Evolutionary conservation across 2,888 invertebrate genomes (phyloP).

Genomic region (Xylocampa areola): DNA sequence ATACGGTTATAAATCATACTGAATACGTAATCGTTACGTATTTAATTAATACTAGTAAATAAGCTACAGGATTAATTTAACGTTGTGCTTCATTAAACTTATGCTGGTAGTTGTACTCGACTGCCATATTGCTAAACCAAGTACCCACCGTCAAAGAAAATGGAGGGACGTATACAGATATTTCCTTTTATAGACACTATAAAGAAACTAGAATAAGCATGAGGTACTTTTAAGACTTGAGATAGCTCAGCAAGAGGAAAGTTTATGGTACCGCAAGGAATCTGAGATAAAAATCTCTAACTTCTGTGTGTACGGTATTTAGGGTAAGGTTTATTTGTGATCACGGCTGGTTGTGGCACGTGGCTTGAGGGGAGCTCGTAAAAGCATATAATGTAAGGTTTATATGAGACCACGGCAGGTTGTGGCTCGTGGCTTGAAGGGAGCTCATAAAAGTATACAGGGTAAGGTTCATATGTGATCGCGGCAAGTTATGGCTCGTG

Average conservation of each 20-base stretch:
- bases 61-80: constrained; percentile 22
- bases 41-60: constrained; percentile 16
- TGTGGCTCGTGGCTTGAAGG: too few relatives aligned
- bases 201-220: constrained; percentile 50
- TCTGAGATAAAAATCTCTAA: constrained; percentile 31
- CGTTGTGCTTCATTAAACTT: constrained; percentile 24
- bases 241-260: constrained; percentile 42
- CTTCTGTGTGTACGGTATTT: neutral
- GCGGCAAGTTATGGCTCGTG: too few relatives aligned
- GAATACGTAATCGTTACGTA: constrained; percentile 7
- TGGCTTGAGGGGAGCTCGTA: too few relatives aligned
- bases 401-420: too few relatives aligned
- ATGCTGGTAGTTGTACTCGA: constrained; percentile 1
- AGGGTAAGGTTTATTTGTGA: neutral
- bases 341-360: too few relatives aligned
- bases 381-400: too few relatives aligned
- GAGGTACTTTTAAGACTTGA: constrained; percentile 28
- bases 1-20: constrained; percentile 19
- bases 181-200: constrained; percentile 45
- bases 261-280: constrained; percentile 36
- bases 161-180: constrained; percentile 15
- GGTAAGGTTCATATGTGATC: too few relatives aligned
- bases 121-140: constrained; percentile 3
- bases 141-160: constrained; percentile 21
- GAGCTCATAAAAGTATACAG: too few relatives aligned